Percentiles rank a stretch among this genome's conserved stretches.
phyloP scores from a whole-genome alignment of 2,888 invertebrate genomes.

The Sylvicola cinctus region DNA sequence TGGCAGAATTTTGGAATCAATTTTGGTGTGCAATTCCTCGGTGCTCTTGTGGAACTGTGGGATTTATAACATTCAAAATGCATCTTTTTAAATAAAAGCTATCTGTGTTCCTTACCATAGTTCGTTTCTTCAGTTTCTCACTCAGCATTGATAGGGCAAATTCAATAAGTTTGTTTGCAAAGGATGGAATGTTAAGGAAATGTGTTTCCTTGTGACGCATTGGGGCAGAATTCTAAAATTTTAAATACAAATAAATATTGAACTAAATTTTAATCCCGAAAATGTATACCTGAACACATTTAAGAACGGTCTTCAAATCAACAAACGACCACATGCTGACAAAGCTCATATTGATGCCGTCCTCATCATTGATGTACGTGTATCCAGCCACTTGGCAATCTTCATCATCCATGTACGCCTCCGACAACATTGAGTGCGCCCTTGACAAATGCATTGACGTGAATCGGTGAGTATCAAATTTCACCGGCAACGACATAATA shows the following conservation, averaged over 20 bases:
- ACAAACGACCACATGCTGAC: conserved; percentile 62
- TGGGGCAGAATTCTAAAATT: conserved; percentile 59
- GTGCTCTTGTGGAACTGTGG: conserved; percentile 58
- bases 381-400: conserved; percentile 66
- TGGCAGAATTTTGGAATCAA: conserved; percentile 57
- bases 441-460: conserved; percentile 70
- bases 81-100: neutral
- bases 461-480: conserved; percentile 54
- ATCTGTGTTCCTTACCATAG: conserved; percentile 36
- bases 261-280: too few relatives aligned
- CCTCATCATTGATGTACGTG: conserved; percentile 63
- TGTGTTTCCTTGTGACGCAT: conserved; percentile 81
- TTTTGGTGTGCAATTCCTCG: conserved; percentile 46
- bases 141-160: conserved; percentile 62
- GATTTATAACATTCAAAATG: conserved; percentile 30
- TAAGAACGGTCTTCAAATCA: conserved; percentile 54
- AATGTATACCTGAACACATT: conserved; percentile 45
- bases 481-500: conserved; percentile 59
- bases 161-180: conserved; percentile 63
- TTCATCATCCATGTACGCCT: conserved; percentile 68
- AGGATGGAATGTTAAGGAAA: conserved; percentile 65
- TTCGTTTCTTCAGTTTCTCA: conserved; percentile 63
- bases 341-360: conserved; percentile 65
- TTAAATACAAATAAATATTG: conserved; percentile 7
- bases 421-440: conserved; percentile 68